These are phyloP conservation scores for Leucophenga varia DNA, from an alignment of 1,140 invertebrate genomes.

Conservation along the genomic window DNA sequence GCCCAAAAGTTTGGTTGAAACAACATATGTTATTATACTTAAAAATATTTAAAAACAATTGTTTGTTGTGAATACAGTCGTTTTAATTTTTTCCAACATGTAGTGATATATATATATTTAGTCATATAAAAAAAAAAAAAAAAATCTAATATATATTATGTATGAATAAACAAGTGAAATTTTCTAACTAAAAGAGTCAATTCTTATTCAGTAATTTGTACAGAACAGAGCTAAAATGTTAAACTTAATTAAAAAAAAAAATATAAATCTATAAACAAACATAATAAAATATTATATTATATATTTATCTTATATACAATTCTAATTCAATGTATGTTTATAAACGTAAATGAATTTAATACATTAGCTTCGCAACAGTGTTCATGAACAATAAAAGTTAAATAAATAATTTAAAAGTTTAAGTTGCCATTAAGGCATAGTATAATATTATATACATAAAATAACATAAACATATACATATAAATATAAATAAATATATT, in stretches of 20 bases:
- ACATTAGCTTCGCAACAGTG: no score
- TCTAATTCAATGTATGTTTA: no score
- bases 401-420: slow-evolving; percentile 3
- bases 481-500: slow-evolving; percentile 4
- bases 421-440: no score
- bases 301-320: no score
- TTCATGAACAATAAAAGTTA: no score
- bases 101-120: no score
- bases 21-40: no score
- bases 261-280: slow-evolving; percentile 18
- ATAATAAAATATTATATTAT: neutral
- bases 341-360: no score
- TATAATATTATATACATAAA: slow-evolving; percentile 15
- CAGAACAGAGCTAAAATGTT: slow-evolving; percentile 45
- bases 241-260: slow-evolving; percentile 18
- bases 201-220: slow-evolving; percentile 57
- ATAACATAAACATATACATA: slow-evolving; percentile 11
- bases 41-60: no score
- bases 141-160: slow-evolving; percentile 35
- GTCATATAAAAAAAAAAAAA: neutral
- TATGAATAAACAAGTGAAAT: slow-evolving; percentile 53
- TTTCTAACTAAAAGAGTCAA: slow-evolving; percentile 58
- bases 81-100: no score
- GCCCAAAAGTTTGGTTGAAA: no score
- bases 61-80: no score